Conservation (phyloP, 1,140 invertebrate genomes). For the Muscidifurax raptorellus region DNA sequence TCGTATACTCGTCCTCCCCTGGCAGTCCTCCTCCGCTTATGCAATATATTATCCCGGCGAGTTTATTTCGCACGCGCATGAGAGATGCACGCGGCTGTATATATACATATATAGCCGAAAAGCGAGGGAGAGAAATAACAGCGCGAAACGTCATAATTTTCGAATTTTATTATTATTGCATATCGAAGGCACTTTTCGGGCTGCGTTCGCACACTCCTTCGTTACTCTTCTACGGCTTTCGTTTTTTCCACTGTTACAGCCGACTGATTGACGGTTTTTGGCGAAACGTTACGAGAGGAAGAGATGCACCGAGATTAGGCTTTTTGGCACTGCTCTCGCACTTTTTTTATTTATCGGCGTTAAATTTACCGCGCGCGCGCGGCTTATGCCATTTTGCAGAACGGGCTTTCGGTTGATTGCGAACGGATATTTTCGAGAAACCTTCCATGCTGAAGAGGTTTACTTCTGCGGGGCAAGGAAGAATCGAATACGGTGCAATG, state of each 20-base stretch:
- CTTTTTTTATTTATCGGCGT: conserved; percentile 45
- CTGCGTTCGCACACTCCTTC: background rate
- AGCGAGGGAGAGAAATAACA: background rate
- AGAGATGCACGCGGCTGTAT: too few species aligned
- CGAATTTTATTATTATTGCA: conserved; percentile 53
- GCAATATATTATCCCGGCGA: conserved; percentile 43
- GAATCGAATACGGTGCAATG: background rate
- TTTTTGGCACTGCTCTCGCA: conserved; percentile 22
- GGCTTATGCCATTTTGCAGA: too few species aligned
- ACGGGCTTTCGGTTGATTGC: background rate
- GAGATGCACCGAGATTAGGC: conserved; percentile 22
- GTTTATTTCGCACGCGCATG: conserved; percentile 41
- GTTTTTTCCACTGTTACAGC: background rate
- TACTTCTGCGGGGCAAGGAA: background rate
- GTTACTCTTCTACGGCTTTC: background rate
- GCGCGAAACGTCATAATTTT: conserved; percentile 50
- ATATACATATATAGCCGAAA: background rate
- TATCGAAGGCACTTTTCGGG: conserved; percentile 45
- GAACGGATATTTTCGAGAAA: background rate
- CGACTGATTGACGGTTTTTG: background rate
- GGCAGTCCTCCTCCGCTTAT: conserved; percentile 25
- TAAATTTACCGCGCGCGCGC: conserved; percentile 25
- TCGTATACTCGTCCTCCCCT: background rate
- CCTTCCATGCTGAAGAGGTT: too few species aligned
- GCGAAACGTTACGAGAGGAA: background rate